These are phyloP conservation scores for Petrocephalus zakoni DNA, from an alignment of 2,113 vertebrate species.

Conservation along the genomic window DNA sequence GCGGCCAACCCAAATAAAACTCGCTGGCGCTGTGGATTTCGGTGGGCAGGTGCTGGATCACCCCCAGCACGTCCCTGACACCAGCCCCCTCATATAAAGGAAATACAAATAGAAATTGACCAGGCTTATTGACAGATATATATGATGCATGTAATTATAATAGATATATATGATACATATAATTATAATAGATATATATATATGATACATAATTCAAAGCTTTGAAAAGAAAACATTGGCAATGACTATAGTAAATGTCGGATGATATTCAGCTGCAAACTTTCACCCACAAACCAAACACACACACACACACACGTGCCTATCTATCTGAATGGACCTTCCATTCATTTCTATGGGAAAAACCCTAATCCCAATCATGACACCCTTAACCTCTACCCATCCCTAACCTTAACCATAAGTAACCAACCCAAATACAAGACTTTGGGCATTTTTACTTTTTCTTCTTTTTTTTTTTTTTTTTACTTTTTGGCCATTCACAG, in stretches of 20 bases:
- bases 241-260: neutral
- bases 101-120: neutral
- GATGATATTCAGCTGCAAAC: neutral
- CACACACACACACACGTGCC: neutral
- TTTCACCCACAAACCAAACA: neutral
- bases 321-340: too few species aligned
- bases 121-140: neutral
- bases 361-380: too few species aligned
- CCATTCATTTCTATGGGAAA: too few species aligned
- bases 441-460: too few species aligned
- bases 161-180: neutral
- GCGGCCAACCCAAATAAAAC: neutral
- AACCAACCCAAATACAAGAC: too few species aligned
- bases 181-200: neutral
- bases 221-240: neutral
- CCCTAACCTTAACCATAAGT: too few species aligned
- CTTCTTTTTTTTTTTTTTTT: too few species aligned
- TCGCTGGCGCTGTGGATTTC: neutral
- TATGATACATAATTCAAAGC: neutral
- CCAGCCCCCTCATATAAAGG: neutral
- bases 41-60: neutral
- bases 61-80: neutral
- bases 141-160: too few species aligned
- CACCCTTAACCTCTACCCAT: too few species aligned
- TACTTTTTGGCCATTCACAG: too few species aligned